Conservation (phyloP, 2,888 invertebrate species). For the Dendrolimus houi region DNA sequence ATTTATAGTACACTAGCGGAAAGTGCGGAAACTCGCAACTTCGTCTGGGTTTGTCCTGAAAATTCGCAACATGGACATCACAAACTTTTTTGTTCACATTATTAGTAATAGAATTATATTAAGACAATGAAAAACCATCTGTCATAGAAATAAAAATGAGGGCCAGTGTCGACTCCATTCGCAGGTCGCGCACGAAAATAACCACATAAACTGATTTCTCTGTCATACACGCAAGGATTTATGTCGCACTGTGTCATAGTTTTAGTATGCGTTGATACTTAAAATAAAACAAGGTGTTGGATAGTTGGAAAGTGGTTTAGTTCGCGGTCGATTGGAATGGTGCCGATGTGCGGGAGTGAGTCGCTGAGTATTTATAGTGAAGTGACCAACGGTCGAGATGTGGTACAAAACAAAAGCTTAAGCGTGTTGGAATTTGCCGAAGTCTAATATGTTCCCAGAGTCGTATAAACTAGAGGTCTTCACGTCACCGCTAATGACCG, state of each 20-base stretch:
- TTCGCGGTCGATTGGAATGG: slow-evolving; percentile 40
- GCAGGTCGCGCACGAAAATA: slow-evolving; percentile 29
- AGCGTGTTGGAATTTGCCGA: not conserved
- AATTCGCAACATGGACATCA: no score
- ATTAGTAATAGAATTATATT: no score
- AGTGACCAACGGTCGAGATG: slow-evolving; percentile 29
- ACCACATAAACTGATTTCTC: slow-evolving; percentile 12
- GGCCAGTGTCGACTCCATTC: slow-evolving; percentile 26
- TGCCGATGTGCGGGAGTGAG: slow-evolving; percentile 55
- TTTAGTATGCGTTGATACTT: not conserved
- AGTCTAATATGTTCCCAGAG: not conserved
- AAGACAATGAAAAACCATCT: slow-evolving; percentile 8
- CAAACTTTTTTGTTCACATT: no score
- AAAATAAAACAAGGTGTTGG: slow-evolving; percentile 8
- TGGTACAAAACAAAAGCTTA: slow-evolving; percentile 6
- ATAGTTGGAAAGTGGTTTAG: slow-evolving; percentile 23
- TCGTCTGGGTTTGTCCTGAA: no score
- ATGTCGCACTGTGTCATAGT: slow-evolving; percentile 9
- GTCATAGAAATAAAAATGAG: slow-evolving; percentile 25
- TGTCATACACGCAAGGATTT: slow-evolving; percentile 13
- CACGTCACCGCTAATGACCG: no score
- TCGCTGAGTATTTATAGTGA: slow-evolving; percentile 52
- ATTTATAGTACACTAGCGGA: no score
- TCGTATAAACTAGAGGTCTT: no score
- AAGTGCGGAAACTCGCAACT: no score